Conservation (phyloP, 2,888 invertebrate genomes). For the Drosophila testacea region DNA sequence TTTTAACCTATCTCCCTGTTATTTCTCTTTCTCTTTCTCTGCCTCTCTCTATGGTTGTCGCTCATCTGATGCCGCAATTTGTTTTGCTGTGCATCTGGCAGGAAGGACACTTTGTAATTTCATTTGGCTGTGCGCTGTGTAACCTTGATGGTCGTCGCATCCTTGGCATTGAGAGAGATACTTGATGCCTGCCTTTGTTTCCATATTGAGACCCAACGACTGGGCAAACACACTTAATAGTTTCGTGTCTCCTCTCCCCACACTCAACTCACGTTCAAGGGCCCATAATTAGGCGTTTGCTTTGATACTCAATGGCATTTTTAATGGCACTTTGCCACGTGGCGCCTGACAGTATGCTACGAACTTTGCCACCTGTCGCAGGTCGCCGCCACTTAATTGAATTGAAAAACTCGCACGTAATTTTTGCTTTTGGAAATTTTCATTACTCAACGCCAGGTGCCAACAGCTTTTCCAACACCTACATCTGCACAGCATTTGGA, state of each 20-base stretch:
- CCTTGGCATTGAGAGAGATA: conserved; percentile 43
- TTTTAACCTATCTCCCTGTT: background rate
- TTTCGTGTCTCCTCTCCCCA: background rate
- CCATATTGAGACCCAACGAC: conserved; percentile 16
- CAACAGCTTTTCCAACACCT: conserved; percentile 9
- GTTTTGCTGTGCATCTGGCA: conserved; percentile 40
- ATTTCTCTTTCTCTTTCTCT: background rate
- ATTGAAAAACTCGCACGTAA: conserved; percentile 75
- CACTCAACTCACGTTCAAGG: background rate
- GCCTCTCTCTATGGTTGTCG: conserved; percentile 12
- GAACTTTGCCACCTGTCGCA: conserved; percentile 49
- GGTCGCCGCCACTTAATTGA: conserved; percentile 68
- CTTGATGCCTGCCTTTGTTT: conserved; percentile 28
- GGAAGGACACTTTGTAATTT: conserved; percentile 70
- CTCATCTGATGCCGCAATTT: conserved; percentile 54
- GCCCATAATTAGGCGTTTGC: conserved; percentile 66
- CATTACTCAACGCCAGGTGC: conserved; percentile 52
- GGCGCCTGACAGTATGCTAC: conserved; percentile 38
- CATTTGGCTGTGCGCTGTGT: conserved; percentile 40
- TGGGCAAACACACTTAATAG: conserved; percentile 28
- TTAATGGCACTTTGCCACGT: conserved; percentile 50
- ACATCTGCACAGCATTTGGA: conserved; percentile 11
- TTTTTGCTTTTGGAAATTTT: conserved; percentile 69
- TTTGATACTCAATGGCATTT: conserved; percentile 62
- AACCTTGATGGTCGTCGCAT: conserved; percentile 42